phyloP scores from a whole-genome alignment of 2,797 vertebrate species.

The Coluber constrictor region DNA sequence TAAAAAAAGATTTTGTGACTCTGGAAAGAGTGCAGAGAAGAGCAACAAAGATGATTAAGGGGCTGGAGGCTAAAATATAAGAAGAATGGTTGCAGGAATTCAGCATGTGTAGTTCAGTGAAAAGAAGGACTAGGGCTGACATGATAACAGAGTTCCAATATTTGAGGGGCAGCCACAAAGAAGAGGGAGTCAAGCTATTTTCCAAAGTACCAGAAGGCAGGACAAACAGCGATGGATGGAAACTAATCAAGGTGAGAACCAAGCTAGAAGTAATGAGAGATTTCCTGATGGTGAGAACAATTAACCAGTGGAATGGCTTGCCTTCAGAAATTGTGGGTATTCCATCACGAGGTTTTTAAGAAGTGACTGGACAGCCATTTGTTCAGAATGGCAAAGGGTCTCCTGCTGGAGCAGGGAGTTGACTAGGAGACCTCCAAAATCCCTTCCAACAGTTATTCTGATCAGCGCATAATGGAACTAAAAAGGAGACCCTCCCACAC shows the following conservation, averaged over 20 bases:
- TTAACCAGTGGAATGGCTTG: background rate
- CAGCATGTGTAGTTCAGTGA: background rate
- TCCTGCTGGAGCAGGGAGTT: background rate
- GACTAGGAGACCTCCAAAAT: background rate
- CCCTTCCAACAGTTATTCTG: background rate
- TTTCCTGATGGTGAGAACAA: background rate
- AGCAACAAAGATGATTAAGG: background rate
- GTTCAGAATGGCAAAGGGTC: background rate
- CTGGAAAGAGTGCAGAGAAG: background rate
- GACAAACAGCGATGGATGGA: background rate
- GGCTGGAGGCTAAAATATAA: background rate
- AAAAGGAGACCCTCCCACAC: background rate
- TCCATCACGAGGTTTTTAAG: background rate
- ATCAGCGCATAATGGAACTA: conserved; percentile 13
- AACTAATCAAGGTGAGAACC: background rate
- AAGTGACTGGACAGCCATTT: background rate
- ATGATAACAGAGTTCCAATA: background rate
- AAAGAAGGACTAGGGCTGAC: background rate
- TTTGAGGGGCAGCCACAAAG: background rate
- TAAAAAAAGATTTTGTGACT: background rate
- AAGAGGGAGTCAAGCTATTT: background rate
- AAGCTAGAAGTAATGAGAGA: background rate
- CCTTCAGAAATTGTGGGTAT: background rate
- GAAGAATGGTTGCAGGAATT: no score
- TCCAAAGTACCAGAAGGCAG: background rate